Evolutionary conservation across 35 echinoderm and acorn worm genomes (phyloP).

Genomic region (Strongylocentrotus purpuratus): DNA sequence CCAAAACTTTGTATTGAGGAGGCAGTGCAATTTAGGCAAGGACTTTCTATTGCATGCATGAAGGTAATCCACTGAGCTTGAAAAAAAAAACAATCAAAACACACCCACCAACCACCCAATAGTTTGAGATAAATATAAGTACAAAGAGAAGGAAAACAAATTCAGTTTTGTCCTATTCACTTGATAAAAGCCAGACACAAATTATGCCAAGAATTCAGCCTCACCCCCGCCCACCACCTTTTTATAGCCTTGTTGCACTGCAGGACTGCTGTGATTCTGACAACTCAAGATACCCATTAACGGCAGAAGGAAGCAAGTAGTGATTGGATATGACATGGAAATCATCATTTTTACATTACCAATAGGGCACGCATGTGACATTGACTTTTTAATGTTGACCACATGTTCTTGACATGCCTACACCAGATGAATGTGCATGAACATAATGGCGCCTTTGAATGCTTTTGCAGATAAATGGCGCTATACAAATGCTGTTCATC

Average conservation of each 20-base stretch:
- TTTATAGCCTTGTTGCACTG: conserved; percentile 9
- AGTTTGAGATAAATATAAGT: background rate
- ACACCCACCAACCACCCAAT: background rate
- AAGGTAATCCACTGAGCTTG: too few relatives aligned
- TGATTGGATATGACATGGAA: background rate
- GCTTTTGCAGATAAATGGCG: too few relatives aligned
- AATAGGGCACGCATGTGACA: background rate
- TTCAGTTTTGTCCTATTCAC: too few relatives aligned
- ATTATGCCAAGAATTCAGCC: background rate
- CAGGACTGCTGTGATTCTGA: background rate
- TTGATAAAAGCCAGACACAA: background rate
- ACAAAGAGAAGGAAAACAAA: background rate
- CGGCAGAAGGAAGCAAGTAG: background rate
- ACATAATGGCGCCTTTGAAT: background rate
- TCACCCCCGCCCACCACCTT: background rate
- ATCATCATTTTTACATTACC: background rate
- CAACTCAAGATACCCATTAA: background rate
- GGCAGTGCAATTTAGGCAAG: too few relatives aligned
- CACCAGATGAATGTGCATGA: background rate
- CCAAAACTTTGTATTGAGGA: too few relatives aligned
- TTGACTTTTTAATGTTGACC: background rate
- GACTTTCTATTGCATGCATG: too few relatives aligned
- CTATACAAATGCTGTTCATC: too few relatives aligned
- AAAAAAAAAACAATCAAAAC: background rate
- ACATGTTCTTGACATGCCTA: background rate